Evolutionary conservation across 2,888 invertebrate genomes (phyloP), one percentile per base, ranked within the genome.

Genomic region (Notocelia uddmanniana): DNA sequence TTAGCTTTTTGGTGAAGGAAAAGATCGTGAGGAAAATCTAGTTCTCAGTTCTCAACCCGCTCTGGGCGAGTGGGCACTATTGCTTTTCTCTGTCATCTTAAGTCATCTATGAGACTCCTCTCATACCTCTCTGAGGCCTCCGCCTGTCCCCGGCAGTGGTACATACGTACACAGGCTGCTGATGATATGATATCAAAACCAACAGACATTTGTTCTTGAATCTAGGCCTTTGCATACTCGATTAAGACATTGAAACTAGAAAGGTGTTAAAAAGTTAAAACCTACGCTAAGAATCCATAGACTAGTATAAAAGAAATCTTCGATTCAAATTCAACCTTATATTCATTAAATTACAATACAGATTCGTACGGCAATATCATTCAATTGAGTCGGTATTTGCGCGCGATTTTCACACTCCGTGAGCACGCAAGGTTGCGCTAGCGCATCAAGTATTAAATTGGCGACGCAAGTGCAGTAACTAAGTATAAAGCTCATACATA

Each of bases 221-320:
- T n/a, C 13, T n/a, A 45, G 37, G 37, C 58, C 21, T 64, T 69
- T 52, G 26, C 9, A 37, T 26, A 26, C 15, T 57, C 26, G 57
- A 50, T 50, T 34, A 48, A 37, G 60, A 41, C 75, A 73, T 72
- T 74, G 69, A 68, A 72, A 52, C 34, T 72, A 68, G 73, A 76
- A 74, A 74, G 73, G 73, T 73, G 74, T 52, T 48, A 67, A 73
- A 63, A 68, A 50, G 3, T 23, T 19, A 18, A 50, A 19, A 19
- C 50, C 19, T 19, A 45, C 10, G 54, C 8, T 18, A 18, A 48
- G n/a, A 5, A 15, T 2, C 10, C 15, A 2, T 52, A 23, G 21
- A 21, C 21, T 19, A 31, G 34, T 18, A 9, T 18, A 11, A 15
- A 21, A 45, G 6, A 23, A 1, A 1, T 19, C 18, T 13, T 3